Conservation (phyloP, 37 sponge, comb jelly and placozoan genomes). For the Cladorhizidae sp. region DNA sequence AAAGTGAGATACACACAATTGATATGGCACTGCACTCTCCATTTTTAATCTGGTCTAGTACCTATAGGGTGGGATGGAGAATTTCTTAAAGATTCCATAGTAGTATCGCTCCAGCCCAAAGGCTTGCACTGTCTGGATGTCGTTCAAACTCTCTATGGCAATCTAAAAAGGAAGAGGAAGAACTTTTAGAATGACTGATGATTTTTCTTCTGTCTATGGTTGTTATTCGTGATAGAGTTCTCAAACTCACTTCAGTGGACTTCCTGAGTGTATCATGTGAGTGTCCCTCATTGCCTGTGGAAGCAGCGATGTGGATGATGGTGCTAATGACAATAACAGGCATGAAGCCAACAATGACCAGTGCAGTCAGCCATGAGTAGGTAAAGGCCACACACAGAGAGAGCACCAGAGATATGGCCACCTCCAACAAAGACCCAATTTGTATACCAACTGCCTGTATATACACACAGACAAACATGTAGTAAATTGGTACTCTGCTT, state of each 20-base stretch:
- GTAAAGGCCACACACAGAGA: slow-evolving; percentile 60
- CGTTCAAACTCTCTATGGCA: slow-evolving; percentile 72
- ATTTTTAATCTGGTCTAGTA: neutral
- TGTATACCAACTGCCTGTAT: slow-evolving; percentile 64
- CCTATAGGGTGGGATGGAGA: slow-evolving; percentile 35
- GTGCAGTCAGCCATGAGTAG: slow-evolving; percentile 70
- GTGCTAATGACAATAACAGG: slow-evolving; percentile 32
- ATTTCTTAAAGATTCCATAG: slow-evolving; percentile 20
- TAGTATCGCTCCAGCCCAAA: slow-evolving; percentile 53
- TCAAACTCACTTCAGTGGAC: slow-evolving; percentile 57
- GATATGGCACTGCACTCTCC: neutral
- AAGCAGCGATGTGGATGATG: neutral
- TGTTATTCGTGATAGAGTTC: neutral
- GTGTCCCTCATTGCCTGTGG: slow-evolving; percentile 4
- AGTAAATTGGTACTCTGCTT: too few species aligned
- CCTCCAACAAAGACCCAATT: slow-evolving; percentile 55
- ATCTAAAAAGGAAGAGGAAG: slow-evolving; percentile 13
- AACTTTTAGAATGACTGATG: too few species aligned
- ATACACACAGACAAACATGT: too few species aligned
- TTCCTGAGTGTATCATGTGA: slow-evolving; percentile 38
- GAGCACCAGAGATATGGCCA: slow-evolving; percentile 17
- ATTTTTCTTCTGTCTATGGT: neutral
- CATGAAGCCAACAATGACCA: slow-evolving; percentile 52
- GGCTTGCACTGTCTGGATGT: slow-evolving; percentile 78
- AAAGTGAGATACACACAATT: neutral